A percentile compares a stretch with the other conserved stretches of the same genome.
Evolutionary conservation across 2,797 vertebrate genomes (phyloP).

Genomic region (Sphenodon punctatus): DNA sequence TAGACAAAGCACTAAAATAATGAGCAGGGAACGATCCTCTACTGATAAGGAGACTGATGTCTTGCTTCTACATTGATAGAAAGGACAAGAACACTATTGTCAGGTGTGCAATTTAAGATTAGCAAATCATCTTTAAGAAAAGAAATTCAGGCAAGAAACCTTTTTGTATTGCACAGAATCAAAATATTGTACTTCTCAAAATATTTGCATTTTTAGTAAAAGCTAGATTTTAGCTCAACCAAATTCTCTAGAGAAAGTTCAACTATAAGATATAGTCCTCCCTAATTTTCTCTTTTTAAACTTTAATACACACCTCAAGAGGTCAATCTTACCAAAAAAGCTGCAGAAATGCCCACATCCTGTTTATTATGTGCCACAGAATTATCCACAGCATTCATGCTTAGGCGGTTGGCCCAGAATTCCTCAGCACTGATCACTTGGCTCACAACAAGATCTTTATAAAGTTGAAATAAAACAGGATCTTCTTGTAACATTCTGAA

Average conservation of each 20-base stretch:
- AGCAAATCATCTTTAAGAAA: background rate
- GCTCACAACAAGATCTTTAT: slow-evolving; percentile 98
- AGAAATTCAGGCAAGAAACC: background rate
- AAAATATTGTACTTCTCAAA: background rate
- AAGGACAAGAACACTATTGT: background rate
- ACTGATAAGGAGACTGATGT: background rate
- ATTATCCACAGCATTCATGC: slow-evolving; percentile 83
- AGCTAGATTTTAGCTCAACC: background rate
- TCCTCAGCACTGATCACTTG: slow-evolving; percentile 98
- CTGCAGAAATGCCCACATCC: slow-evolving; percentile 97
- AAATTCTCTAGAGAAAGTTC: background rate
- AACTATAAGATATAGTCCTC: slow-evolving; percentile 11
- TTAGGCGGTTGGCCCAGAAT: slow-evolving; percentile 97
- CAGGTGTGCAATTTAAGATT: background rate
- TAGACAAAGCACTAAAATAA: background rate
- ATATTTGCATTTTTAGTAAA: background rate
- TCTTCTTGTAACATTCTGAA: slow-evolving; percentile 98
- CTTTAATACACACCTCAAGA: background rate
- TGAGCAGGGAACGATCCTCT: background rate
- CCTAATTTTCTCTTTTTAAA: background rate
- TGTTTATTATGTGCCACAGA: slow-evolving; percentile 84
- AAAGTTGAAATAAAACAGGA: slow-evolving; percentile 97
- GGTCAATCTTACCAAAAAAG: slow-evolving; percentile 89
- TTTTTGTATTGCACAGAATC: background rate
- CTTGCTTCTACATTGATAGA: background rate